Evolutionary conservation across 2,888 invertebrate genomes (phyloP).

Genomic region (Ophion slaviceki): DNA sequence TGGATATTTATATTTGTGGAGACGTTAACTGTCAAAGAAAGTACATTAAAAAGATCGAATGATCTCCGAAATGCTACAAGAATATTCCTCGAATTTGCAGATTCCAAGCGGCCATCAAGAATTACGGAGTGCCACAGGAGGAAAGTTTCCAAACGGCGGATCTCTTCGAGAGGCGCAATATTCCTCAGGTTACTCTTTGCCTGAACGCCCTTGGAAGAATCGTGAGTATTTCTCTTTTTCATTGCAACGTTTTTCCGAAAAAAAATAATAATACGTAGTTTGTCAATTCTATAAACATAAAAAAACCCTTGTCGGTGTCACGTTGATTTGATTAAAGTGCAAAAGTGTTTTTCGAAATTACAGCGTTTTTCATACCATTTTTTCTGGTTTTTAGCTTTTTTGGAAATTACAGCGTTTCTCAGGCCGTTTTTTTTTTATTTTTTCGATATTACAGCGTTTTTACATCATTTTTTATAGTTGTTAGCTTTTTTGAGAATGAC

Average conservation of each 20-base stretch:
- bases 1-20: not conserved
- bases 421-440: not conserved
- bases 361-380: no score
- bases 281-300: not conserved
- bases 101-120: conserved; percentile 98
- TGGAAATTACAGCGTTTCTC: not conserved
- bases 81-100: conserved; percentile 80
- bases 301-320: not conserved
- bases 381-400: not conserved
- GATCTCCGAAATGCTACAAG: not conserved
- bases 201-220: conserved; percentile 96
- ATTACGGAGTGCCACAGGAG: conserved; percentile 98
- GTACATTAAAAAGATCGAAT: not conserved
- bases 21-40: no score
- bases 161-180: conserved; percentile 98
- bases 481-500: not conserved
- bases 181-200: conserved; percentile 98
- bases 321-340: not conserved
- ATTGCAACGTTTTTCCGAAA: not conserved
- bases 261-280: not conserved
- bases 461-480: no score
- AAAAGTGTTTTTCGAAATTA: not conserved
- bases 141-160: conserved; percentile 99
- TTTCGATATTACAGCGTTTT: no score
- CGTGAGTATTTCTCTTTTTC: conserved; percentile 86